Conservation (phyloP, 2,888 invertebrate genomes). For the Pristionchus japonicus region DNA sequence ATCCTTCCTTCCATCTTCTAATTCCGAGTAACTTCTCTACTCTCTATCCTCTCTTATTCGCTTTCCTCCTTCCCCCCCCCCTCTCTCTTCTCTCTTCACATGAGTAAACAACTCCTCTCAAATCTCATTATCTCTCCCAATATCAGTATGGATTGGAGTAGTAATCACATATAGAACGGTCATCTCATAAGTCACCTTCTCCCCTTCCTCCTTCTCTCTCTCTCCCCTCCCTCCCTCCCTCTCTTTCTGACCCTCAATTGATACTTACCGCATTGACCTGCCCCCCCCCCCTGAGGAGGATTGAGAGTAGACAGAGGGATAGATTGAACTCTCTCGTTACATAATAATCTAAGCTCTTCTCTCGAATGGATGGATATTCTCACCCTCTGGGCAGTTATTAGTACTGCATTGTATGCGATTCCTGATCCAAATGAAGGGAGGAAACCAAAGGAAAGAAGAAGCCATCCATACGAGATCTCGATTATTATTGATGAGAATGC, state of each 20-base stretch:
- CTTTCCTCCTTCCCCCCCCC: background rate
- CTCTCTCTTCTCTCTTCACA: background rate
- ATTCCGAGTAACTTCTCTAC: no score
- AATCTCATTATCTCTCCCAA: conserved; percentile 37
- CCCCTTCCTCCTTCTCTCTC: background rate
- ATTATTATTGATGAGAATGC: conserved; percentile 66
- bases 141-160: background rate
- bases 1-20: conserved; percentile 15
- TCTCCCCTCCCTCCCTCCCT: background rate
- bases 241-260: conserved; percentile 38
- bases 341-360: conserved; percentile 33
- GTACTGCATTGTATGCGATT: conserved; percentile 69
- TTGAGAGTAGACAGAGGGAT: background rate
- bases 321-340: background rate
- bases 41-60: background rate
- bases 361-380: background rate
- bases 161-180: conserved; percentile 23
- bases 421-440: conserved; percentile 67
- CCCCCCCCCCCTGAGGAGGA: background rate
- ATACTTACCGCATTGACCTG: conserved; percentile 47
- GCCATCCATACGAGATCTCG: conserved; percentile 66
- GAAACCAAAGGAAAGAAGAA: conserved; percentile 66
- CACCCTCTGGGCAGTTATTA: conserved; percentile 71
- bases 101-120: conserved; percentile 38
- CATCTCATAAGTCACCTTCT: conserved; percentile 13